Evolutionary conservation across 2,797 vertebrate genomes (phyloP), one percentile per base, ranked within the genome.

Genomic region (Erethizon dorsatum): DNA sequence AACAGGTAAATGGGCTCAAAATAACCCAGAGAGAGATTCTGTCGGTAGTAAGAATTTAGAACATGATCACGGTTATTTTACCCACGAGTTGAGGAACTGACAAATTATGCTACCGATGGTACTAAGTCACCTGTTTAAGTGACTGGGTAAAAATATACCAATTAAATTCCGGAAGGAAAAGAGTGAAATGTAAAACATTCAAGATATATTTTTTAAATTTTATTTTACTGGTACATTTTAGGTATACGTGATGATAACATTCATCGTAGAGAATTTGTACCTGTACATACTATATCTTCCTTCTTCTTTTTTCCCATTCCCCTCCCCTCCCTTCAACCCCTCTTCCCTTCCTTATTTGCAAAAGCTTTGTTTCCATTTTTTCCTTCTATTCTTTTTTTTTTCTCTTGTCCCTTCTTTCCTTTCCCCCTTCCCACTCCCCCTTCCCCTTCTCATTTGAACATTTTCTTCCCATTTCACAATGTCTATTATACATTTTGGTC

Each of bases 121-220:
- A 24, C 33, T 59, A 54, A 85, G 2, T 78, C 33, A 47, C 24
- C 13, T 94, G 33, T 54, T 79, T 71, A 90, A 88, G 4, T 37
- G 78, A 88, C 12, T 15, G 9, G 54, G 28, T 90, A 84, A 67
- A 94, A 79, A 57, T 69, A 24, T 37, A 57, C n/a, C 75, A 50
- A 54, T 88, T 67, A 83, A 56, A 84, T 91, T 59, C 50, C n/a
- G 75, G 47, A 56, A 13, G 56, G n/a, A 86, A 41, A 96, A 73
- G 9, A 56, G 31, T 75, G 71, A 96, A 88, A 56, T 83, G 22
- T 20, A 37, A 92, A 92, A 77, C 24, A 73, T 69, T 93, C 28
- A 86, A 90, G 96, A 61, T 17, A 59, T 59, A 20, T 41, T 71
- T 85, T 37, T 45, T 12, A 69, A 37, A n/a, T 69, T 69, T 69